A percentile compares a stretch with the other conserved stretches of the same genome.
Conservation (phyloP, 2,797 vertebrate species). For the Chaunax sp. region DNA sequence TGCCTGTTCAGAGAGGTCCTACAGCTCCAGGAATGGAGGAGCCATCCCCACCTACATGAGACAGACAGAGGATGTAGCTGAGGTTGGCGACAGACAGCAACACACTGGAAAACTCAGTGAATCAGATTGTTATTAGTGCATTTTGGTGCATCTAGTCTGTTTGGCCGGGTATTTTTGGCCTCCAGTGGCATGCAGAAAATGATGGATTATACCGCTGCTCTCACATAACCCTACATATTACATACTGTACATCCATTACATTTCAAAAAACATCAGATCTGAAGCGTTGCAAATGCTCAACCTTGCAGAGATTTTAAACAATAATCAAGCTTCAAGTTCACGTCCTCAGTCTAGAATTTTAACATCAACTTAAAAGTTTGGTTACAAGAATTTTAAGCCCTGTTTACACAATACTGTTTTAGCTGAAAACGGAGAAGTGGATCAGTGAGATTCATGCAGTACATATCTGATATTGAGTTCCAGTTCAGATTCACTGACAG, state of each 20-base stretch:
- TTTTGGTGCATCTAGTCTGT: not conserved
- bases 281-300: not conserved
- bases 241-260: not conserved
- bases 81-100: conserved; percentile 63
- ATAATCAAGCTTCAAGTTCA: too few relatives aligned
- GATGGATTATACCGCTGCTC: not conserved
- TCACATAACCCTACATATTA: not conserved
- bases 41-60: conserved; percentile 95
- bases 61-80: conserved; percentile 96
- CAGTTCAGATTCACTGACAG: not conserved
- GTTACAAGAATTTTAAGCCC: not conserved
- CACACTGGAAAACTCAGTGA: not conserved
- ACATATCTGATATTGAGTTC: not conserved
- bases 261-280: not conserved
- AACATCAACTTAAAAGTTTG: not conserved
- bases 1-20: conserved; percentile 95
- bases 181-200: not conserved
- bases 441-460: not conserved
- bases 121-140: too few relatives aligned
- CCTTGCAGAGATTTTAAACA: not conserved
- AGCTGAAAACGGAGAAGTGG: too few relatives aligned
- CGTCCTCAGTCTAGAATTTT: too few relatives aligned
- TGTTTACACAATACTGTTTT: too few relatives aligned
- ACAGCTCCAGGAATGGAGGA: conserved; percentile 95
- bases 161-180: too few relatives aligned